Base-by-base conservation (phyloP, 2,888 invertebrate species). In the Adela reaumurella region DNA sequence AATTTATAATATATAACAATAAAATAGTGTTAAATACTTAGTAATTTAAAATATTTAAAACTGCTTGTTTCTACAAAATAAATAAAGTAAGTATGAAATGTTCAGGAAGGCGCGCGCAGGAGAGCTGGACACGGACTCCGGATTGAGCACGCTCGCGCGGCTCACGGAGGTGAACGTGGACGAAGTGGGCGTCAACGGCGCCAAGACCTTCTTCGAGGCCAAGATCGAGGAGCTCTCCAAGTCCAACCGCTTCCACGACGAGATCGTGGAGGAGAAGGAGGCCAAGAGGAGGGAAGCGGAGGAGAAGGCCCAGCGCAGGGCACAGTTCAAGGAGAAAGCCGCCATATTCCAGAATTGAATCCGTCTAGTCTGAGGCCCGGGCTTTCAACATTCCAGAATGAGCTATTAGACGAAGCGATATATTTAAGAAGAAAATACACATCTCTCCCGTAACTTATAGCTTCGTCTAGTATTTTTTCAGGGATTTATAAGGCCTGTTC, bases 161-260 rank as follows among this genome's bases (percentile, higher is more conserved):
- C 76, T 96, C 24, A 91, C 93, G 5, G 96, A 96, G 74, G 90
- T 97, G 51, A 89, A 94, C 63, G 96, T 97, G 0, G 93, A 94
- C 55, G 89, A 94, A 78, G 94, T 94, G 17, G 97, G 97, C 1
- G 97, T 97, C 0, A 90, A 89, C 55, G 97, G 95, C 14, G 97
- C 97, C 29, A 96, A 96, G 67, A 88, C 90, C 63, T 97, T 97
- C 80, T 97, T 97, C 63, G 94, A 96, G 79, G 94, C 95, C 0
- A 97, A 97, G 87, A 96, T 97, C 59, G 91, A 91, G 62, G 90
- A 94, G 62, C 83, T 94, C 53, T 73, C 88, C 10, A 87, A 88
- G 60, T 83, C 87, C 50, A 92, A 88, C 63, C 94, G 94, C 74
- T 96, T 96, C 70, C 95, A 95, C 63, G 87, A 90, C 56, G 97